Evolutionary conservation across 2,797 vertebrate species (phyloP), one percentile per base, ranked within the genome.

Genomic region (Apogon talboti): DNA sequence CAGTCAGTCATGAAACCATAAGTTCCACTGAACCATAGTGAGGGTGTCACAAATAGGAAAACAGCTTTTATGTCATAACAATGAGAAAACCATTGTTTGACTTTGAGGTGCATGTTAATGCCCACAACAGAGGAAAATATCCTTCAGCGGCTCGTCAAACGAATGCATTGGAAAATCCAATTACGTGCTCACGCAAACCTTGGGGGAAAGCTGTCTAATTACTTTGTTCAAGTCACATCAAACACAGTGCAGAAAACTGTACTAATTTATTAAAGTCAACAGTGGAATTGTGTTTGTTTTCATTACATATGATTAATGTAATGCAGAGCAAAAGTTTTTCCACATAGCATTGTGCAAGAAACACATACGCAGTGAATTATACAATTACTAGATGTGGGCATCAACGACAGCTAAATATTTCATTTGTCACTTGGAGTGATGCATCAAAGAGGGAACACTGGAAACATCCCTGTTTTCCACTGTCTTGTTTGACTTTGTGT

Each of bases 211-310:
- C 50, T 30, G 56, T 21, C 61, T 65, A 76, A 89, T 85, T 79
- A 75, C 76, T 82, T 83, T 63, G 67, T 67, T 72, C 38, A 43
- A 83, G 78, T 86, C 67, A 67, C 85, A 84, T 85, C 78, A 88
- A 86, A 75, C 46, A 66, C 56, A 2, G 57, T 63, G 62, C 76
- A 79, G 81, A 84, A 84, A 89, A 85, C 73, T 66, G 53, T 72
- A 68, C 78, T 79, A 56, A 84, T 84, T 70, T 81, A 76, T 76
- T 75, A 75, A 82, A 87, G 78, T 87, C 78, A 85, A 80, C 83
- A 78, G 64, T 56, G 72, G 67, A 67, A 87, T 54, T 59, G 65
- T 62, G 71, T 87, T 84, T 76, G 71, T 84, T 78, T 89, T 83
- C 75, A 73, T 86, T 77, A 76, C 37, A 68, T 61, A 57, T 71